These are phyloP conservation scores for Aleiodes alternator DNA, from an alignment of 2,888 invertebrate genomes.

Conservation along the genomic window DNA sequence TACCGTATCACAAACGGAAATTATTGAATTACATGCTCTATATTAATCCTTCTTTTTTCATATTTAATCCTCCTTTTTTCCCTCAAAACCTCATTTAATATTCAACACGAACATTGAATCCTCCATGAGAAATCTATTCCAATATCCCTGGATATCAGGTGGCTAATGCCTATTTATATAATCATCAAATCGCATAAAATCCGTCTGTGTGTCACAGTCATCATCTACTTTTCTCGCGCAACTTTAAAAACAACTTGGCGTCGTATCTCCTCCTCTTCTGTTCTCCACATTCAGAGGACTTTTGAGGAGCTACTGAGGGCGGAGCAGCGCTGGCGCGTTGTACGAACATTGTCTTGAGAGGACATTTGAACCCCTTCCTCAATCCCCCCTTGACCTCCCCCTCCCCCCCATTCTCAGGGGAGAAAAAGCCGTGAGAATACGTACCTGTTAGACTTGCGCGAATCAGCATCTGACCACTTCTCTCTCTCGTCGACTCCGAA, in stretches of 20 bases:
- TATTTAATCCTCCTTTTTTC: neutral
- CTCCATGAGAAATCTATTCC: neutral
- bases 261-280: slow-evolving; percentile 55
- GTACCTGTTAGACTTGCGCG: slow-evolving; percentile 20
- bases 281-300: slow-evolving; percentile 23
- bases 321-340: slow-evolving; percentile 53
- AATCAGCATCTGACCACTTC: slow-evolving; percentile 20
- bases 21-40: slow-evolving; percentile 45
- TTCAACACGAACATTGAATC: neutral
- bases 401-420: too few relatives aligned
- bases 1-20: slow-evolving; percentile 59
- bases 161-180: slow-evolving; percentile 26
- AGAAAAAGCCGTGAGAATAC: slow-evolving; percentile 1
- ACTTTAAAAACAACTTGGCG: slow-evolving; percentile 55
- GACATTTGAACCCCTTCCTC: slow-evolving; percentile 40
- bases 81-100: neutral
- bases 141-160: slow-evolving; percentile 19
- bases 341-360: slow-evolving; percentile 57
- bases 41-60: slow-evolving; percentile 32
- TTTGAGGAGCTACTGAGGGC: slow-evolving; percentile 49
- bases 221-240: slow-evolving; percentile 48
- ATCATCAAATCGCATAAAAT: slow-evolving; percentile 1
- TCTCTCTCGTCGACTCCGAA: slow-evolving; percentile 16
- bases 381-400: neutral
- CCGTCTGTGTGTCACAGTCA: neutral